A percentile compares a stretch with the other conserved stretches of the same genome.
phyloP scores from a whole-genome alignment of 1,140 invertebrate genomes.

The Ceratoteleas bidentatus region DNA sequence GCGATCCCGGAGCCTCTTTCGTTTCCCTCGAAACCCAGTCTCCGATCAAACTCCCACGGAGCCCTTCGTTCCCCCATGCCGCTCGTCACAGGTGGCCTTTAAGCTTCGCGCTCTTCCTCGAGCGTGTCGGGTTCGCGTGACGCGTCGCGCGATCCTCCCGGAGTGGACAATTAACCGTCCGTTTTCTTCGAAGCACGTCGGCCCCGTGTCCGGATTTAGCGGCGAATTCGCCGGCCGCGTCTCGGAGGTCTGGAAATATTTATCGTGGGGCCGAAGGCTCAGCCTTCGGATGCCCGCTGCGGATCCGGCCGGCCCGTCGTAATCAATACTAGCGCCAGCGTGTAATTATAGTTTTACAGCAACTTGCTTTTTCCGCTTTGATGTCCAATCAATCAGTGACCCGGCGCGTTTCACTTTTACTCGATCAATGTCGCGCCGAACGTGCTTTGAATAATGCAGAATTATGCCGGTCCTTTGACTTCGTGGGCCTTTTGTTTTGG shows the following conservation, averaged over 20 bases:
- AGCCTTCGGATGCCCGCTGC: slow-evolving; percentile 4
- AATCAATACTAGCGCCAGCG: slow-evolving; percentile 34
- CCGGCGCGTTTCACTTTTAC: slow-evolving; percentile 30
- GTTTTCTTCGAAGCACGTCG: neutral
- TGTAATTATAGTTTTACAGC: slow-evolving; percentile 30
- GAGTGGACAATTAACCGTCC: slow-evolving; percentile 29
- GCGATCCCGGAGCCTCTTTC: too few relatives aligned
- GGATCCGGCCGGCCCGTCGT: slow-evolving; percentile 12
- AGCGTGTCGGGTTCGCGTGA: slow-evolving; percentile 4
- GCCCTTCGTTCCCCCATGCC: too few relatives aligned
- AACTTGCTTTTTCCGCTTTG: slow-evolving; percentile 23
- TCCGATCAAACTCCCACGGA: too few relatives aligned
- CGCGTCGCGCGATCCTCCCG: slow-evolving; percentile 8
- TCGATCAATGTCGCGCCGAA: slow-evolving; percentile 29
- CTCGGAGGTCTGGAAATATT: slow-evolving; percentile 16
- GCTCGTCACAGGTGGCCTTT: too few relatives aligned
- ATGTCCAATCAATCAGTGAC: slow-evolving; percentile 33
- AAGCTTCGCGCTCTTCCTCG: too few relatives aligned
- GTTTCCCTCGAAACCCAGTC: too few relatives aligned
- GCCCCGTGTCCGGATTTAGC: slow-evolving; percentile 9
- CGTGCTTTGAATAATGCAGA: slow-evolving; percentile 27
- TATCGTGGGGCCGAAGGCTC: slow-evolving; percentile 2
- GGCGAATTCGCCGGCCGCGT: slow-evolving; percentile 13
- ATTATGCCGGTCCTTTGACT: slow-evolving; percentile 1
- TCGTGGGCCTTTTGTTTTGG: slow-evolving; percentile 7